Evolutionary conservation across 2,797 vertebrate species (phyloP).

Genomic region (Anguilla pacifica): DNA sequence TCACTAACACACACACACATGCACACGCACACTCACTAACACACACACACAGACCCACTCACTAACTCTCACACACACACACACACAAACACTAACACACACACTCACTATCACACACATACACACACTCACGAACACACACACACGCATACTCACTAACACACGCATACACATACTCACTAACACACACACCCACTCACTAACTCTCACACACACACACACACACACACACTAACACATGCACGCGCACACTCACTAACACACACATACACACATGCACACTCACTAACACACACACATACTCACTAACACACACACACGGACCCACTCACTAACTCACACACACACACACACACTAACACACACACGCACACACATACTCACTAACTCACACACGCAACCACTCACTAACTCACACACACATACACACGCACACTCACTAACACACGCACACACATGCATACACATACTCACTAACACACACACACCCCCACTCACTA

Average conservation of each 20-base stretch:
- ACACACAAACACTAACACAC: too few species aligned
- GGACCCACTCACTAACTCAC: not conserved
- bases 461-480: not conserved
- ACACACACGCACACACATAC: not conserved
- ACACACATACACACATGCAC: conserved; percentile 27
- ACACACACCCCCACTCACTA: not conserved
- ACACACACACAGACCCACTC: too few species aligned
- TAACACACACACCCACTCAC: conserved; percentile 20
- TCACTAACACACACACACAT: too few species aligned
- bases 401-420: not conserved
- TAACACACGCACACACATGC: not conserved
- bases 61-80: too few species aligned
- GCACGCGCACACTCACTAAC: not conserved
- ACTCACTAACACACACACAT: not conserved
- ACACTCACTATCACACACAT: too few species aligned
- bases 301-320: not conserved
- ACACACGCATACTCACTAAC: too few species aligned
- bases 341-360: conserved; percentile 29
- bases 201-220: too few species aligned
- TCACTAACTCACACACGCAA: not conserved
- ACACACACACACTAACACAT: not conserved
- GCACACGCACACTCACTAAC: too few species aligned
- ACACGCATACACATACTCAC: too few species aligned
- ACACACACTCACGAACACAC: too few species aligned
- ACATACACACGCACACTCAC: not conserved